Evolutionary conservation across 2,113 vertebrate species (phyloP), one percentile per base, ranked within the genome.

Genomic region (Lynx canadensis): DNA sequence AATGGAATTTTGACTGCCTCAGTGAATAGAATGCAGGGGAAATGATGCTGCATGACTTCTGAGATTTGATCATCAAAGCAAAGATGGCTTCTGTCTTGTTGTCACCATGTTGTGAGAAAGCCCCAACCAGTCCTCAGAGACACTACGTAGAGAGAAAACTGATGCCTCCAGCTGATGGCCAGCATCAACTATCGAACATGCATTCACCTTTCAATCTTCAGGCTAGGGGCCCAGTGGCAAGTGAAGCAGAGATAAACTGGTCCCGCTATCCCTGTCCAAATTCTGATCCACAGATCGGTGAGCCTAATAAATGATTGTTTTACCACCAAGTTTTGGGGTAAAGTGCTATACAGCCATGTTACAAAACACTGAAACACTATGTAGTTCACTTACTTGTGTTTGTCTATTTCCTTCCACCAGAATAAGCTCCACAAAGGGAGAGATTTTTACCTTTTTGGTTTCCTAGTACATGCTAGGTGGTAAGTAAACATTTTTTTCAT

Each of bases 401-500:
- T 84, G 27, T 45, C 84, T 84, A 31, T 55, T 88, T 95, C 29
- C 66, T 92, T 90, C 71, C 33, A 68, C 7, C 45, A 93, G 36
- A 86, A 86, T 38, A 90, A 90, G 23, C 36, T 81, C 14, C 19
- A 73, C 33, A 81, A 63, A 33, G 52, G 55, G 9, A 57, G 19
- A 65, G 73, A 57, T 57, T 80, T 95, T 86, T 55, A 82, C 12
- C 14, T 68, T 38, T 86, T 50, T 90, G 14, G 36, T 81, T 86
- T 65, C 71, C 14, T 48, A 78, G 55, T 60, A 73, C 23, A 89
- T 63, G 8, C 38, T 74, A 97, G 55, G 23, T 41, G 4, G 23
- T 68, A 41, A 89, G 63, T 76, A 82, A 95, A 83, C 14, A 52
- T 38, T 88, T 96, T 96, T 97, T 89, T 92, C 63, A 88, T 79